A percentile compares a stretch with the other conserved stretches of the same genome.
Conservation (phyloP, 2,113 vertebrate genomes). For the Anser brachyrhynchus region DNA sequence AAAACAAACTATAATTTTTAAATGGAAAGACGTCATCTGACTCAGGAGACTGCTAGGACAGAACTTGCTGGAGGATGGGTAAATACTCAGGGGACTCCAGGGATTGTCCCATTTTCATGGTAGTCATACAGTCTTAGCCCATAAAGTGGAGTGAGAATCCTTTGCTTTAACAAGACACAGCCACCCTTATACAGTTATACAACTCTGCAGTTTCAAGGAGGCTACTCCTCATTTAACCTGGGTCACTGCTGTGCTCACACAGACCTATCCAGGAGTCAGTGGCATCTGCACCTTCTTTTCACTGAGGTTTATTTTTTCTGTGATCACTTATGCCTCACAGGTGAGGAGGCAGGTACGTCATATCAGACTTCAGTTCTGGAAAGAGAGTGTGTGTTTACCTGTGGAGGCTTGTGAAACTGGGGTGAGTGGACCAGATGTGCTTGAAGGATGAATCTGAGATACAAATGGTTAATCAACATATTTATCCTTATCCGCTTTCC, state of each 20-base stretch:
- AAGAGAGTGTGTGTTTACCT: not conserved
- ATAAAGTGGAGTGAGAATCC: not conserved
- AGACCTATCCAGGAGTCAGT: not conserved
- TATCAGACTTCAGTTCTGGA: not conserved
- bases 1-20: not conserved
- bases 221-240: not conserved
- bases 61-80: not conserved
- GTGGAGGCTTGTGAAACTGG: not conserved
- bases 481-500: not conserved
- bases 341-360: not conserved
- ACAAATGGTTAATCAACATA: not conserved
- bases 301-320: not conserved
- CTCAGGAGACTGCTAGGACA: not conserved
- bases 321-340: not conserved
- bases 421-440: not conserved
- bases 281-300: not conserved
- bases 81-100: not conserved
- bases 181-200: accelerated
- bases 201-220: not conserved
- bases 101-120: not conserved
- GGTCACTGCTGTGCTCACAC: not conserved
- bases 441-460: not conserved
- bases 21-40: not conserved
- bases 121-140: not conserved
- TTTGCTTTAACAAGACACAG: not conserved